These are phyloP conservation scores for Pseudopodoces humilis DNA, from an alignment of 2,113 vertebrate species.

Conservation along the genomic window DNA sequence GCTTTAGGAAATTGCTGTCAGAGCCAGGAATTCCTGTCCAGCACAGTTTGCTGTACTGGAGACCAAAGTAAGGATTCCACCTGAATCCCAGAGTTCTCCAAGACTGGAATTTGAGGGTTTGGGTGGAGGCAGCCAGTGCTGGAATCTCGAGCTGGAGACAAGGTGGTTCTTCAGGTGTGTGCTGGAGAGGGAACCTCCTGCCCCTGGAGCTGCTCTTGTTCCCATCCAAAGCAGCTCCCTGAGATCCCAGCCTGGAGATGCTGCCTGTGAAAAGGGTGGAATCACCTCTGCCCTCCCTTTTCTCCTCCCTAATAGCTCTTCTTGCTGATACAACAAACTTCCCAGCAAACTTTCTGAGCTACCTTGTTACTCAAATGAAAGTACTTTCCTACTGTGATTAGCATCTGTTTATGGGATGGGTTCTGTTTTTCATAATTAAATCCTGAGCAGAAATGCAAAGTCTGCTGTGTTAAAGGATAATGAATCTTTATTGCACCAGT, in stretches of 20 bases:
- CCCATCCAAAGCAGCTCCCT: not conserved
- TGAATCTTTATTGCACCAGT: constrained; percentile 78
- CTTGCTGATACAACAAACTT: not conserved
- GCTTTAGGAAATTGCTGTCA: not conserved
- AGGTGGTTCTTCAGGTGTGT: not conserved
- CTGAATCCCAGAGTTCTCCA: not conserved
- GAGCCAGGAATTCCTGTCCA: not conserved
- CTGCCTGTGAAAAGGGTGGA: not conserved
- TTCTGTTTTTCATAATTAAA: constrained; percentile 75
- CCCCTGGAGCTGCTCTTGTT: not conserved
- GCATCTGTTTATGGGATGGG: constrained; percentile 75
- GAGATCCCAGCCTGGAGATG: not conserved
- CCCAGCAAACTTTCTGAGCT: constrained; percentile 46
- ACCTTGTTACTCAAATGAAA: constrained; percentile 58
- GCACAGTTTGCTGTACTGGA: not conserved
- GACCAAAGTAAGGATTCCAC: not conserved
- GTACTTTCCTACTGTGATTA: constrained; percentile 63
- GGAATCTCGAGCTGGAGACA: not conserved
- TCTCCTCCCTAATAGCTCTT: not conserved
- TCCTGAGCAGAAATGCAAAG: constrained; percentile 71
- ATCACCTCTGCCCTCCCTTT: not conserved
- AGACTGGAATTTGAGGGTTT: not conserved
- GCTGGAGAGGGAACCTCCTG: not conserved
- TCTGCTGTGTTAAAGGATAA: constrained; percentile 72
- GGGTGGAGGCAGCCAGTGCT: not conserved